Evolutionary conservation across 2,888 invertebrate genomes (phyloP), one percentile per base, ranked within the genome.

Genomic region (Sthenelais limicola): DNA sequence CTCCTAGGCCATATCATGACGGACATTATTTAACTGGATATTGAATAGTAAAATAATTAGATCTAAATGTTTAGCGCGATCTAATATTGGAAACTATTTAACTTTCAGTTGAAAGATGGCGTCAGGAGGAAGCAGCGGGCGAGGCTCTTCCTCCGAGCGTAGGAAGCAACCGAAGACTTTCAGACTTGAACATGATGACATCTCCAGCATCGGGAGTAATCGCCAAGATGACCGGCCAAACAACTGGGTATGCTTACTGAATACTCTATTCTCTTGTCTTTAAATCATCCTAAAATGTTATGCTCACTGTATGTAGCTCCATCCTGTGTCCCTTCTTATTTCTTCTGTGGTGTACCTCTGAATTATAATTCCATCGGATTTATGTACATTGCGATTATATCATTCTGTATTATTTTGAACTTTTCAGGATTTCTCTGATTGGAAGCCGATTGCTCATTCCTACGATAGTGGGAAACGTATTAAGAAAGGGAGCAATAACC

Each of bases 181-280:
- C 67, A 43, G 47, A 48, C 21, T 67, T 3, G 70, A 56, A 7
- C 28, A 56, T 54, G 73, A 68, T 18, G 68, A 73, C 24, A 3
- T 51, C 2, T 56, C 68, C 33, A 84, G 84, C 58, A 73, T 83
- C 47, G 82, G 82, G 72, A 85, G 84, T 74, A 78, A 81, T 54
- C 81, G 80, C 5, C 82, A 82, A 78, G 85, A 85, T 70, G 78
- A 82, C 32, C 74, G 85, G 33, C 84, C 83, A 48, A 85, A 85
- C 73, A 85, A 85, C 75, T 84, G 84, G 84, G 85, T 85, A 70
- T 56, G 43, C 3, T 5, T 47, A 7, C 21, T 68, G 7, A 15
- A 24, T 30, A 38, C 48, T 24, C 28, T 12, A 28, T 12, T 24
- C 5, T n/a, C 5, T 7, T 56, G 26, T 7, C 4, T 12, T 15